Percentiles rank a stretch among this genome's conserved stretches.
These are phyloP conservation scores for Anguilla megastoma DNA, from an alignment of 2,797 vertebrate species.

Conservation along the genomic window DNA sequence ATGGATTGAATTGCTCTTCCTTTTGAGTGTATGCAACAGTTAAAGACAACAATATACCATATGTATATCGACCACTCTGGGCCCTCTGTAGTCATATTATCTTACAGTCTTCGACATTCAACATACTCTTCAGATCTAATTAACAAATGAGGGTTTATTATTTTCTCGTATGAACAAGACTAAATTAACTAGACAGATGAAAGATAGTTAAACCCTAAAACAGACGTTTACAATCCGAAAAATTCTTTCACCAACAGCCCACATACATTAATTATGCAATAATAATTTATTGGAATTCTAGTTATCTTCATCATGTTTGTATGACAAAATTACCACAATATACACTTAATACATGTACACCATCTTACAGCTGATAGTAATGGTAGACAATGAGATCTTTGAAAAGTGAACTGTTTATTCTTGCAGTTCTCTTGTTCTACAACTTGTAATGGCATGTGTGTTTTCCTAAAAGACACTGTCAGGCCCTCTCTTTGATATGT, in stretches of 20 bases:
- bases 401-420: slow-evolving; percentile 50
- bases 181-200: slow-evolving; percentile 62
- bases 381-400: slow-evolving; percentile 43
- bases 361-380: slow-evolving; percentile 46
- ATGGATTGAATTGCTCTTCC: background rate
- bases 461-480: slow-evolving; percentile 61
- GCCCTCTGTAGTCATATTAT: slow-evolving; percentile 13
- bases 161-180: slow-evolving; percentile 47
- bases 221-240: slow-evolving; percentile 55
- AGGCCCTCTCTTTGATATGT: slow-evolving; percentile 69
- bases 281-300: slow-evolving; percentile 55
- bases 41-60: background rate
- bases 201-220: slow-evolving; percentile 58
- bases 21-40: background rate
- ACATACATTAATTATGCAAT: slow-evolving; percentile 54
- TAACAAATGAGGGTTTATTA: background rate
- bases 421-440: slow-evolving; percentile 59
- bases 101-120: background rate
- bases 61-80: background rate
- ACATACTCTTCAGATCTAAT: slow-evolving; percentile 17
- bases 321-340: slow-evolving; percentile 37
- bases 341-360: slow-evolving; percentile 42
- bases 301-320: slow-evolving; percentile 34
- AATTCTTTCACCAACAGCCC: slow-evolving; percentile 51
- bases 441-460: slow-evolving; percentile 53